A percentile compares a stretch with the other conserved stretches of the same genome.
phyloP scores from a whole-genome alignment of 2,113 vertebrate genomes.

The Aix galericulata region DNA sequence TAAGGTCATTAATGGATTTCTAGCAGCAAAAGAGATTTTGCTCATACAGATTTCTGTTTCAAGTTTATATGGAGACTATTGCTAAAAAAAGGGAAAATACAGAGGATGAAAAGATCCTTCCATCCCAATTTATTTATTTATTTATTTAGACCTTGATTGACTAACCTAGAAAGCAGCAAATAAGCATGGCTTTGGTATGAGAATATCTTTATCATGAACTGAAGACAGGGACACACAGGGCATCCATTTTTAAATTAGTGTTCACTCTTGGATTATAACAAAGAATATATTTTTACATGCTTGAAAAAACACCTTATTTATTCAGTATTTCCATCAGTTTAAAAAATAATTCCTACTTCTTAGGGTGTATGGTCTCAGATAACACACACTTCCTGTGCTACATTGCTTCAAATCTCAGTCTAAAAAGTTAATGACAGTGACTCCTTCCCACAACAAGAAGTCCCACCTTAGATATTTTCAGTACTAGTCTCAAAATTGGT shows the following conservation, averaged over 20 bases:
- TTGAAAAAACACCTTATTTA: neutral
- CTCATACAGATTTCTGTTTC: neutral
- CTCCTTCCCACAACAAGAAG: neutral
- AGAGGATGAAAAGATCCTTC: neutral
- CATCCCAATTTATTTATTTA: neutral
- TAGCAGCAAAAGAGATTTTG: neutral
- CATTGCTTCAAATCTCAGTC: neutral
- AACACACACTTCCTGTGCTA: neutral
- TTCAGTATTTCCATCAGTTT: neutral
- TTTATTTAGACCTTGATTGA: neutral
- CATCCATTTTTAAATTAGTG: neutral
- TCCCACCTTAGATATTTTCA: neutral
- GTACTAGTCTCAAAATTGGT: too few species aligned
- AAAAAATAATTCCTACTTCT: neutral
- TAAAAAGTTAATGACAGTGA: neutral
- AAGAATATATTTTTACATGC: neutral
- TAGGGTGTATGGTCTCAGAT: neutral
- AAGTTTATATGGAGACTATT: neutral
- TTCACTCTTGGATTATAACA: neutral
- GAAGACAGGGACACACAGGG: neutral
- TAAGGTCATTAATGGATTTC: neutral
- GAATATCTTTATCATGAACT: neutral
- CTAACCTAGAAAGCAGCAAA: neutral
- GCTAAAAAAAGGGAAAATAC: neutral
- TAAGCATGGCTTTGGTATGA: neutral